Evolutionary conservation across 2,888 invertebrate genomes (phyloP), one percentile per base, ranked within the genome.

Genomic region (Helleia helle): DNA sequence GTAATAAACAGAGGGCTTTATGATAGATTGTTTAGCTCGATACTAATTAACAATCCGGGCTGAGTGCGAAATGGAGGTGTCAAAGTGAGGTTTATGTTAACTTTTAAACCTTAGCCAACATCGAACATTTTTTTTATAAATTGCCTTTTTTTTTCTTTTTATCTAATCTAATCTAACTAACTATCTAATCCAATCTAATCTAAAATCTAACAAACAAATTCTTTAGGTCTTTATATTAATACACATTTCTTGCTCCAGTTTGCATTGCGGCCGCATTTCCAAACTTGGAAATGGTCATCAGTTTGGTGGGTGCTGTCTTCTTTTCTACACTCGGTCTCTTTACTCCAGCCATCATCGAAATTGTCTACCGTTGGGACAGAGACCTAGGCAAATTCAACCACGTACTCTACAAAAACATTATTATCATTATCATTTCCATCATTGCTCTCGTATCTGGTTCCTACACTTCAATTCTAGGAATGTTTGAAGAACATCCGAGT

Each of bases 241-340:
- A 28, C 7, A 2, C 13, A 14, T 15, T 22, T 18, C 11, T 18
- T 22, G 7, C 34, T 34, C 4, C 88, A 87, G 94, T 94, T 54
- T 87, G 87, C 1, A 65, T 95, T 31, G 94, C 94, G 0, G 90
- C 91, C 2, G 87, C 90, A 1, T 93, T 97, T 38, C 95, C 96
- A 0, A 89, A 94, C 58, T 76, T 97, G 48, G 95, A 93, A 44
- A 87, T 95, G 1, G 93, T 96, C 50, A 96, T 97, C 58, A 92
- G 95, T 34, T 83, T 97, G 40, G 93, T 96, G 0, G 97, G 97
- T 9, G 91, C 96, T 1, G 86, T 90, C 8, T 90, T 90, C 59
- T 89, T 91, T 59, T 91, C 92, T 1, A 87, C 89, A 3, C 84
- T 91, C 37, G 95, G 96, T 0, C 86, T 94, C 12, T 76, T 91